Base-by-base conservation (phyloP, 1,140 invertebrate species). In the Hyphantria cunea region DNA sequence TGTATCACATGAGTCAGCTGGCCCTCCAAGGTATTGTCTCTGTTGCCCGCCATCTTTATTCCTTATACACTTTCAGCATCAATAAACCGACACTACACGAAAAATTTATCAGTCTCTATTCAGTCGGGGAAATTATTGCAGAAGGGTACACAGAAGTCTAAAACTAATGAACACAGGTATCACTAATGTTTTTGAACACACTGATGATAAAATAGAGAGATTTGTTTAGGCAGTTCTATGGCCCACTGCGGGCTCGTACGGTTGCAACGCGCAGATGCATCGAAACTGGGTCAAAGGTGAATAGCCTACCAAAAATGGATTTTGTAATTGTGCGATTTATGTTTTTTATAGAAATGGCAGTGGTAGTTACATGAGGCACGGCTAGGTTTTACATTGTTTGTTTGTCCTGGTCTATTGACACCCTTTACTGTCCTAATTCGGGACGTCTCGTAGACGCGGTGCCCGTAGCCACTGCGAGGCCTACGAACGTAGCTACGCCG, bases 131-230 rank as follows among this genome's bases (percentile, higher is more conserved):
- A 74, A 77, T 80, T 82, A 79, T 80, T 75, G 72, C 80, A 67
- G 52, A 67, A 52, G 17, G 58, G 53, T 76, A 76, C 52, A 62
- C 68, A 71, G 71, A 75, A 63, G 67, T 59, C 72, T 74, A 50
- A 67, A 62, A 75, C 82, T 86, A 86, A 78, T 90, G 87, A 90
- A 90, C 86, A 90, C 86, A 64, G 51, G 37, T 89, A 89, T 89
- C 84, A 88, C 84, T 49, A 11, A n/a, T 65, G 64, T 64, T 33
- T 31, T 68, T 77, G 70, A 78, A 78, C 76, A 74, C 82, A 69
- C 63, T 69, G 65, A 64, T 53, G 66, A 56, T 44, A 11, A 37
- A 8, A 37, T 8, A 58, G 58, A 48, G 41, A 15, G 12, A 33
- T 25, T 68, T 73, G 63, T 70, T 67, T 70, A 62, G 69, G 56